Conservation (phyloP, 1,140 invertebrate species). For the Cardiocondyla obscurior region DNA sequence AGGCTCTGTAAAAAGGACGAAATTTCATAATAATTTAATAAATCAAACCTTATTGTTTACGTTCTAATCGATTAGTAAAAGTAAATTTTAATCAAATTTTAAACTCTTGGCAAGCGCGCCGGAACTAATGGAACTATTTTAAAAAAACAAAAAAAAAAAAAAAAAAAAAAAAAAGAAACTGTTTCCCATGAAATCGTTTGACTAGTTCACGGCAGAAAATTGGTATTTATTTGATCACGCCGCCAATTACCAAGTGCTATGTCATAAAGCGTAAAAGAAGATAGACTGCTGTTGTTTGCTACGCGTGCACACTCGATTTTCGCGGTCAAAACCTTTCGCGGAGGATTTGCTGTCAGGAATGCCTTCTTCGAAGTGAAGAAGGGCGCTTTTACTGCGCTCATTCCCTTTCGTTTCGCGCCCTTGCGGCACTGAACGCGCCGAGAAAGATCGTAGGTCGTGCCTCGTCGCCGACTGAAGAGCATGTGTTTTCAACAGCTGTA, state of each 20-base stretch:
- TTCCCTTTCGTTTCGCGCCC: conserved; percentile 32
- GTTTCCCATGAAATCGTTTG: background rate
- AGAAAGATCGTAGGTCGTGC: background rate
- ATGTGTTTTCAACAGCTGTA: conserved; percentile 6
- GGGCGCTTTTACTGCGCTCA: conserved; percentile 8
- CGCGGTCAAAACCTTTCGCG: background rate
- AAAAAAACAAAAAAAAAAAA: background rate
- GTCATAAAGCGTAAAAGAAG: background rate
- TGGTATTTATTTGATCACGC: background rate
- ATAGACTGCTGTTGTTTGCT: conserved; percentile 9
- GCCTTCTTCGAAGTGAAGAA: conserved; percentile 30
- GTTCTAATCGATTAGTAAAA: background rate
- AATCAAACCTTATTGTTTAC: background rate
- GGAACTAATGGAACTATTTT: background rate
- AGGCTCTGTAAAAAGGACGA: background rate
- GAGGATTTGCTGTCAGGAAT: background rate
- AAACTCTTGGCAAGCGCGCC: background rate
- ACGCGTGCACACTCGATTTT: background rate
- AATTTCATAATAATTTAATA: no score
- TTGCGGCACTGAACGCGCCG: background rate
- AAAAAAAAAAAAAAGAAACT: background rate
- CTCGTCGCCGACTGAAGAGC: background rate
- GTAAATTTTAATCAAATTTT: background rate
- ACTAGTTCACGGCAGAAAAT: background rate
- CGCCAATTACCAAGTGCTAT: background rate